Percentiles rank a stretch among this genome's conserved stretches.
phyloP scores from a whole-genome alignment of 2,888 invertebrate species.

The Hymenopus coronatus region DNA sequence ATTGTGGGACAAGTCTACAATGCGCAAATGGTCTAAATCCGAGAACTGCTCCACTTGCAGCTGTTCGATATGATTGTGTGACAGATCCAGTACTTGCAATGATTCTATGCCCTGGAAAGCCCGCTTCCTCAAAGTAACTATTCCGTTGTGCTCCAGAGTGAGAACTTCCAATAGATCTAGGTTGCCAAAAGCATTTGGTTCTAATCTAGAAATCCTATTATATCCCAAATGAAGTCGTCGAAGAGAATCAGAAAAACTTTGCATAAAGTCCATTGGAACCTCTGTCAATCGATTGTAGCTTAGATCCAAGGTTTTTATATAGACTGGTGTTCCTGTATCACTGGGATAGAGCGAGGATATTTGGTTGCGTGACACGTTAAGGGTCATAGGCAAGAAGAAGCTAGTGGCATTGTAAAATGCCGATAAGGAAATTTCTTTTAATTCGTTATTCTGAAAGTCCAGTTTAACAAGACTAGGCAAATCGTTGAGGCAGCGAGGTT shows the following conservation, averaged over 20 bases:
- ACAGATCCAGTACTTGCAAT: conserved; percentile 75
- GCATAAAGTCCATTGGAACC: conserved; percentile 61
- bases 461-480: conserved; percentile 73
- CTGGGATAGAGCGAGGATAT: conserved; percentile 52
- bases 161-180: conserved; percentile 68
- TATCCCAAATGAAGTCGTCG: conserved; percentile 68
- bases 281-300: conserved; percentile 46
- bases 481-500: conserved; percentile 69
- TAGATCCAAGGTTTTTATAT: conserved; percentile 67
- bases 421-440: conserved; percentile 65
- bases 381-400: conserved; percentile 61
- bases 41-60: conserved; percentile 78
- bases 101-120: conserved; percentile 73
- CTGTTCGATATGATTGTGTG: conserved; percentile 71
- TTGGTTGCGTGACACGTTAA: conserved; percentile 75
- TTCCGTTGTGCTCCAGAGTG: conserved; percentile 70
- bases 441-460: conserved; percentile 76
- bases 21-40: conserved; percentile 68
- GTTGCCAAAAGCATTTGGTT: conserved; percentile 72
- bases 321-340: conserved; percentile 49
- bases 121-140: conserved; percentile 67
- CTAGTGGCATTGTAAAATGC: conserved; percentile 68
- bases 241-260: conserved; percentile 61
- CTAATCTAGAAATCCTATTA: conserved; percentile 68
- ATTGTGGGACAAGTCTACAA: conserved; percentile 71